Percentiles rank a stretch among this genome's conserved stretches.
Evolutionary conservation across 1,140 invertebrate genomes (phyloP).

Genomic region (Hypsibius dujardini): DNA sequence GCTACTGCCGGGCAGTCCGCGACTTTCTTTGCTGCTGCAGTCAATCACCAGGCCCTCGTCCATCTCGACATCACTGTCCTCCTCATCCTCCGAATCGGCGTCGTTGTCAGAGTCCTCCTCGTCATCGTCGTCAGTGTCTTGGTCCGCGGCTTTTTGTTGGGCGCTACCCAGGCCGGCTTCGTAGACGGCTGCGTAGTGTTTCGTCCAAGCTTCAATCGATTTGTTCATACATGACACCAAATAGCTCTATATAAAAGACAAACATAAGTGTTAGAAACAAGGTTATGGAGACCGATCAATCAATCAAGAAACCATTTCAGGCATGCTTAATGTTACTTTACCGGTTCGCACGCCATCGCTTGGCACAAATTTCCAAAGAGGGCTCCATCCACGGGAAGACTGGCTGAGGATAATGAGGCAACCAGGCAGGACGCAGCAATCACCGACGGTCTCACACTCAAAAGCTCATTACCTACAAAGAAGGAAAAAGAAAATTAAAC

Average conservation of each 20-base stretch:
- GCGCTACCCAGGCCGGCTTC: neutral
- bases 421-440: slow-evolving; percentile 1
- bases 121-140: neutral
- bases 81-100: neutral
- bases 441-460: neutral
- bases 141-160: neutral
- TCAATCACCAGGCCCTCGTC: neutral
- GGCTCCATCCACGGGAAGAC: neutral
- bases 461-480: neutral
- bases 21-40: neutral
- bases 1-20: too few species aligned
- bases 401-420: neutral
- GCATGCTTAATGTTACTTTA: neutral
- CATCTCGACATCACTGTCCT: neutral
- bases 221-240: neutral
- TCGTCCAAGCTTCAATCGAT: neutral
- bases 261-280: neutral
- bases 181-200: neutral
- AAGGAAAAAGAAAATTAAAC: neutral
- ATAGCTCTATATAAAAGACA: neutral
- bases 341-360: neutral
- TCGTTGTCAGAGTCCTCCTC: neutral
- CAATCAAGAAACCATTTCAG: neutral
- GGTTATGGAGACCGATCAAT: neutral
- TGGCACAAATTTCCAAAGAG: neutral